phyloP scores from a whole-genome alignment of 1,140 invertebrate species.

The Drosophila carrolli region DNA sequence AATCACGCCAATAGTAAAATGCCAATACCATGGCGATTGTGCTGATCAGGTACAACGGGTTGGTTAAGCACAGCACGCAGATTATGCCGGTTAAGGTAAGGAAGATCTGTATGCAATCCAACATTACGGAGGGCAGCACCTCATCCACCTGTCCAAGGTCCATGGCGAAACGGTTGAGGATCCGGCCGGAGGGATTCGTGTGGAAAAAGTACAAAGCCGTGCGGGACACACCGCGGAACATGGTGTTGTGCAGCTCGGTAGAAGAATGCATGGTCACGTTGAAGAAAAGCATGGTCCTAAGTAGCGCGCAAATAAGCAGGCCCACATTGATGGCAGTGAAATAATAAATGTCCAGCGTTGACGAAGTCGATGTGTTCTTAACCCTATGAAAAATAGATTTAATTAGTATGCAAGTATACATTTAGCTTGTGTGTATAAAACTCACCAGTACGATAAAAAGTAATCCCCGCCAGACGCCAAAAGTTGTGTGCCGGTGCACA shows the following conservation, averaged over 20 bases:
- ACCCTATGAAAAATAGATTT: conserved; percentile 84
- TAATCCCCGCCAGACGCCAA: conserved; percentile 88
- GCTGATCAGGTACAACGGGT: conserved; percentile 91
- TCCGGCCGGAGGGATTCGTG: conserved; percentile 90
- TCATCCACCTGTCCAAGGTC: conserved; percentile 87
- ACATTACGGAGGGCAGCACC: conserved; percentile 86
- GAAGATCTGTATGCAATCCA: conserved; percentile 91
- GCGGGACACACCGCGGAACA: conserved; percentile 68
- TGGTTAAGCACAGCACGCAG: conserved; percentile 89
- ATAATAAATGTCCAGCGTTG: conserved; percentile 71
- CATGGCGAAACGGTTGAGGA: conserved; percentile 91
- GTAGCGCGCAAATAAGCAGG: conserved; percentile 86
- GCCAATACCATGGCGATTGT: conserved; percentile 88
- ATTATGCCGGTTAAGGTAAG: conserved; percentile 91
- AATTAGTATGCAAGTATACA: neutral
- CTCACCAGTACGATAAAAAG: conserved; percentile 88
- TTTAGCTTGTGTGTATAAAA: neutral
- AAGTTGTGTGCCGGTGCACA: conserved; percentile 86
- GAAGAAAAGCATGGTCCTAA: conserved; percentile 88
- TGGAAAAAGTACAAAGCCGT: conserved; percentile 92
- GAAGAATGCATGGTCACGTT: conserved; percentile 90
- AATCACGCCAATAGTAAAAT: conserved; percentile 90
- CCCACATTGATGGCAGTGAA: conserved; percentile 87
- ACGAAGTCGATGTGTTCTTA: conserved; percentile 46
- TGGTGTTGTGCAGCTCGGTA: conserved; percentile 84